Percentiles rank a stretch among this genome's conserved stretches.
Evolutionary conservation across 2,888 invertebrate species (phyloP).

Genomic region (Cacoxenus indagator): DNA sequence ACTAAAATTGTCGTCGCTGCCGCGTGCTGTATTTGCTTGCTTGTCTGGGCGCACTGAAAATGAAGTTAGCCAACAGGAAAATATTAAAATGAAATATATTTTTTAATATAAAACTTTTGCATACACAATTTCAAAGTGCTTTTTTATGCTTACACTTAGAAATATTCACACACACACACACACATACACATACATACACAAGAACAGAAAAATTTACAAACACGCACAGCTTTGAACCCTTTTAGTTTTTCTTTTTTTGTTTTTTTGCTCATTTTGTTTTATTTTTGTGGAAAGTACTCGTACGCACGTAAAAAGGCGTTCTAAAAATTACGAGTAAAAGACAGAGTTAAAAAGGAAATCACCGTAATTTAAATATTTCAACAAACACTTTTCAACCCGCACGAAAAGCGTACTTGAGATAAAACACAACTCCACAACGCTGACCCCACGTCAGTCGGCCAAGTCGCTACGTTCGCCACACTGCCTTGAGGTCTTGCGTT

Average conservation of each 20-base stretch:
- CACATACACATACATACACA: not conserved
- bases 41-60: conserved; percentile 47
- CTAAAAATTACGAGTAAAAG: not conserved
- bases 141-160: conserved; percentile 5
- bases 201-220: not conserved
- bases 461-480: too few species aligned
- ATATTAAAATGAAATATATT: conserved; percentile 43
- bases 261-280: too few species aligned
- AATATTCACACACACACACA: too few species aligned
- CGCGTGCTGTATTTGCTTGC: not conserved
- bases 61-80: conserved; percentile 55
- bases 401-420: conserved; percentile 1
- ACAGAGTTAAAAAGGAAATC: not conserved
- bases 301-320: too few species aligned
- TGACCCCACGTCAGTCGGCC: not conserved
- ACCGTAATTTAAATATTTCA: conserved; percentile 1
- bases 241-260: not conserved
- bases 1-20: conserved; percentile 42
- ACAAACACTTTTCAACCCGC: conserved; percentile 15
- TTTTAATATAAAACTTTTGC: conserved; percentile 29
- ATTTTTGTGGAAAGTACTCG: too few species aligned
- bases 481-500: not conserved
- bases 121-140: conserved; percentile 7
- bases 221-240: not conserved
- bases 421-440: not conserved